A percentile compares a stretch with the other conserved stretches of the same genome.
Evolutionary conservation across 1,140 invertebrate genomes (phyloP).

Genomic region (Oncopodura yosiiana): DNA sequence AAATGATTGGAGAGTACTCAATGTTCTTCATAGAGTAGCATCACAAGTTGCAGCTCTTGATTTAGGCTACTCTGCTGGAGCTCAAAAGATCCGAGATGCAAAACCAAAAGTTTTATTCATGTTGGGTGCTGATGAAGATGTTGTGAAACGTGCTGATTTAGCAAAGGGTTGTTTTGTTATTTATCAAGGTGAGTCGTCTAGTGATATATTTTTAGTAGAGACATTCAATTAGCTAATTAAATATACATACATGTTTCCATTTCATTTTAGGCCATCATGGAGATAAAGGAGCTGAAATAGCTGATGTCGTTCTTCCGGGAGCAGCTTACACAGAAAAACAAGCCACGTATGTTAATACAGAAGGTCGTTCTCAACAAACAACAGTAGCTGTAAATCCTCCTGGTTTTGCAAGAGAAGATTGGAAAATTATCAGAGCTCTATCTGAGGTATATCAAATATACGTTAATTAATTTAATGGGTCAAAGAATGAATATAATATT

Average conservation of each 20-base stretch:
- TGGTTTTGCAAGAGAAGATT: conserved; percentile 88
- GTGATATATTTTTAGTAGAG: not conserved
- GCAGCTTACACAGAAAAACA: conserved; percentile 99
- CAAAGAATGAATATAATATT: not conserved
- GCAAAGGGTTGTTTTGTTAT: conserved; percentile 76
- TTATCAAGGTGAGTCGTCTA: conserved; percentile 66
- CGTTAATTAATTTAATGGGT: not conserved
- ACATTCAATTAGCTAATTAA: not conserved
- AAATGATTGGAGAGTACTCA: conserved; percentile 66
- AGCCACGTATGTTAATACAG: conserved; percentile 92
- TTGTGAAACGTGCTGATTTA: conserved; percentile 65
- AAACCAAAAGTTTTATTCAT: conserved; percentile 77
- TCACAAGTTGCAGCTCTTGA: conserved; percentile 93
- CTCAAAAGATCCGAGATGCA: conserved; percentile 54
- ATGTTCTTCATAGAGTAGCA: conserved; percentile 81
- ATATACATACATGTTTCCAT: not conserved
- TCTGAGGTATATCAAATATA: conserved; percentile 51
- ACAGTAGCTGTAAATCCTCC: conserved; percentile 82
- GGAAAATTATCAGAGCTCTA: conserved; percentile 93
- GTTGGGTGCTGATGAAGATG: conserved; percentile 81
- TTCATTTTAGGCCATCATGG: conserved; percentile 76
- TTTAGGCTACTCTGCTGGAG: conserved; percentile 78
- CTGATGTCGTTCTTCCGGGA: conserved; percentile 88
- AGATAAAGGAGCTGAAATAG: conserved; percentile 81
- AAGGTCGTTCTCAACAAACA: conserved; percentile 93